phyloP scores from a whole-genome alignment of 2,113 vertebrate species.

The Bos indicus region DNA sequence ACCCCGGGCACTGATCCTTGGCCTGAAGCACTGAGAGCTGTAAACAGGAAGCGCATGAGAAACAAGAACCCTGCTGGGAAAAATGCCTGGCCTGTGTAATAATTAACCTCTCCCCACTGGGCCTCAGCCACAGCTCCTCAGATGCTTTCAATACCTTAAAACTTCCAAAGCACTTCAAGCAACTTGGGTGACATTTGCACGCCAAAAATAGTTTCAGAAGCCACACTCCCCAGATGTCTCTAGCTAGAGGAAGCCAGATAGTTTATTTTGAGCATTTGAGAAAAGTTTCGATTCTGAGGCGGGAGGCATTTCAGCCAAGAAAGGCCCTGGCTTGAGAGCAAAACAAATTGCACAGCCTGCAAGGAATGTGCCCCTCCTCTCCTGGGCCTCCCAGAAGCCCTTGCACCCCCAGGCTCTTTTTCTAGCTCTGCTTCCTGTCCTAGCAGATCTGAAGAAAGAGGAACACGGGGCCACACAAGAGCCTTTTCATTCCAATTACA shows the following conservation, averaged over 20 bases:
- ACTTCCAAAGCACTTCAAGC: conserved; percentile 10
- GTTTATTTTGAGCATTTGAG: background rate
- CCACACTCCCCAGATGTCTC: conserved; percentile 25
- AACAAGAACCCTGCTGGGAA: background rate
- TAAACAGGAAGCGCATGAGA: background rate
- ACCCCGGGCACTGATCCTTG: background rate
- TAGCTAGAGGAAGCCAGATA: background rate
- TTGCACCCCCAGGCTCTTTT: rapidly evolving
- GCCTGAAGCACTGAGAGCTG: background rate
- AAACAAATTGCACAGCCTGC: background rate
- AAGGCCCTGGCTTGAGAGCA: background rate
- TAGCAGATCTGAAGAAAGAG: background rate
- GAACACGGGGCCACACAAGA: background rate
- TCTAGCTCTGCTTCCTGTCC: background rate
- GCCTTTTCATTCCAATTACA: conserved; percentile 2
- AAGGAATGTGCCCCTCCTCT: background rate
- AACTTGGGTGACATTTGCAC: background rate
- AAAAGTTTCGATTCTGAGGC: background rate
- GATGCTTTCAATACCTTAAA: conserved; percentile 11
- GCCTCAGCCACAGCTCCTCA: background rate
- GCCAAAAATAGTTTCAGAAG: conserved; percentile 37
- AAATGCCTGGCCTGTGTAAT: background rate
- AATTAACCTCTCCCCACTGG: background rate
- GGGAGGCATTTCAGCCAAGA: background rate
- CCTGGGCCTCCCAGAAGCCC: background rate